phyloP scores from a whole-genome alignment of 2,797 vertebrate species.

The Phrynocephalus guinanensis region DNA sequence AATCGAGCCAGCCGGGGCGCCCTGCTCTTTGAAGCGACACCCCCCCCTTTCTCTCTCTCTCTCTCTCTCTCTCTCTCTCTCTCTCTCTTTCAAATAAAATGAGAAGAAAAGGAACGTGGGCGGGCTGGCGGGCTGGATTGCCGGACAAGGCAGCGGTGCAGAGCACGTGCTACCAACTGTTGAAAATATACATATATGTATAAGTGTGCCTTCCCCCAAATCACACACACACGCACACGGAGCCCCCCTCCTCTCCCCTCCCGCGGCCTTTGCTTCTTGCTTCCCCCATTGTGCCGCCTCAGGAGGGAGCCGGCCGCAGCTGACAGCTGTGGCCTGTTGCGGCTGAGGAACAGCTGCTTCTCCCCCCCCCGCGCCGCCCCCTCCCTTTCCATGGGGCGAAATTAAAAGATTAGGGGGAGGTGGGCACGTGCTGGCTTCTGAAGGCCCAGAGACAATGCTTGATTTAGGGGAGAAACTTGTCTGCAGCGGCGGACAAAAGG shows the following conservation, averaged over 20 bases:
- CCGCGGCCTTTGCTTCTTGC: constrained; percentile 49
- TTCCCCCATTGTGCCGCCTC: constrained; percentile 73
- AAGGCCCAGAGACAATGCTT: constrained; percentile 83
- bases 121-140: constrained; percentile 28
- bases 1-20: constrained; percentile 56
- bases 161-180: constrained; percentile 94
- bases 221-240: too few species aligned
- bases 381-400: constrained; percentile 78
- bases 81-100: constrained; percentile 60
- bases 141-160: constrained; percentile 78
- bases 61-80: constrained; percentile 34
- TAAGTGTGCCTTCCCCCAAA: constrained; percentile 52
- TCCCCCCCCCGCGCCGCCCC: constrained; percentile 52
- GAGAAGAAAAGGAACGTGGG: constrained; percentile 29
- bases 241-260: not conserved
- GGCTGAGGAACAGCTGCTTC: constrained; percentile 94
- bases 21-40: constrained; percentile 61
- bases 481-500: constrained; percentile 79
- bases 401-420: constrained; percentile 86
- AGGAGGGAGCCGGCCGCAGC: constrained; percentile 73
- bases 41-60: too few species aligned
- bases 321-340: constrained; percentile 90
- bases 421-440: constrained; percentile 85
- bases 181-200: constrained; percentile 76
- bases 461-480: constrained; percentile 84